Conservation (phyloP, 2,113 vertebrate species). For the Marcusenius ussheri region DNA sequence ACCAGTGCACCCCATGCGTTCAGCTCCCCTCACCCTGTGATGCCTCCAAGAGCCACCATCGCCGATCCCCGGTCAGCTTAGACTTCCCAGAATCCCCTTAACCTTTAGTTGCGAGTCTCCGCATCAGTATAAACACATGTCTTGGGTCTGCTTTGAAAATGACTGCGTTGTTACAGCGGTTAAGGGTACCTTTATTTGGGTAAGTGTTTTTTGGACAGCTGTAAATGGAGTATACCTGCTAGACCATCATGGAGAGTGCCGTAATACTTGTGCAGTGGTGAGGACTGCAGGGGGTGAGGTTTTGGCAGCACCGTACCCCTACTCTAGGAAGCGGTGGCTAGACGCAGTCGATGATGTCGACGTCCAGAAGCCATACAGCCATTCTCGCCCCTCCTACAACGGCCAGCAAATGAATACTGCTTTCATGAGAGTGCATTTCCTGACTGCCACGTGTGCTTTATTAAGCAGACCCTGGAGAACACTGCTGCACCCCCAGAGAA, state of each 20-base stretch:
- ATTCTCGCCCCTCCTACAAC: background rate
- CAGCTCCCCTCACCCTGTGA: background rate
- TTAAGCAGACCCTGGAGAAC: background rate
- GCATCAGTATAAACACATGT: background rate
- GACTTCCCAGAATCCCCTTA: background rate
- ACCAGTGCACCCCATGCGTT: background rate
- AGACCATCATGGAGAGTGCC: background rate
- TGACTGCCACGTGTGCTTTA: background rate
- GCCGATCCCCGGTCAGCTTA: background rate
- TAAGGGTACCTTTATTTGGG: background rate
- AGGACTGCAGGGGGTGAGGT: background rate
- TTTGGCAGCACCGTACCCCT: background rate
- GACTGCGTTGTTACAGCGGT: background rate
- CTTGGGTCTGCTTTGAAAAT: background rate
- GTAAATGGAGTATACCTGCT: background rate
- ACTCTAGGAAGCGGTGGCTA: background rate
- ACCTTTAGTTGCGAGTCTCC: background rate
- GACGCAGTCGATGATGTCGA: background rate
- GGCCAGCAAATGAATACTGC: background rate
- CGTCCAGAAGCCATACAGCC: background rate
- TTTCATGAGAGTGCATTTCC: background rate
- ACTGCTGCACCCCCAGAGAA: background rate
- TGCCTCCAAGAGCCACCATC: background rate
- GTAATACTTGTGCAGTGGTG: background rate
- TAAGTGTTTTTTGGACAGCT: background rate